phyloP scores from a whole-genome alignment of 2,113 vertebrate genomes.

The Polyodon spathula region DNA sequence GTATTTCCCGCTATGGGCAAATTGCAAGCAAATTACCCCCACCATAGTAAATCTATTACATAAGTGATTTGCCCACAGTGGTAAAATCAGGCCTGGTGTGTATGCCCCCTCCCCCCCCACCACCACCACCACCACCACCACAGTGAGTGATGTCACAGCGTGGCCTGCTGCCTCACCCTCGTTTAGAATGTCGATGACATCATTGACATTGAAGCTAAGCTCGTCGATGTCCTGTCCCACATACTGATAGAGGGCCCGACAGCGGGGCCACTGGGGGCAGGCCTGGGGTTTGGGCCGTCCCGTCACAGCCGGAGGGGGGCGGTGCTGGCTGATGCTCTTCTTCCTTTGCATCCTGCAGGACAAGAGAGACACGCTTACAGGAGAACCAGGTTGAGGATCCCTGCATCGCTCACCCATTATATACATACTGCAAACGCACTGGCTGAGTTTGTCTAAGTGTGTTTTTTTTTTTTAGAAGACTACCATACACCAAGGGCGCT shows the following conservation, averaged over 20 bases:
- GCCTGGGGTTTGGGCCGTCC: constrained; percentile 62
- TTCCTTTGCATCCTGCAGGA: constrained; percentile 71
- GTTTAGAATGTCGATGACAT: constrained; percentile 73
- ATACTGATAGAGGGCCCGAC: constrained; percentile 81
- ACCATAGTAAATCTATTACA: too few species aligned
- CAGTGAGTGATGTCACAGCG: background rate
- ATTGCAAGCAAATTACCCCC: too few species aligned
- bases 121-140: too few species aligned
- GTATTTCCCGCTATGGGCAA: too few species aligned
- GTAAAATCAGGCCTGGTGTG: too few species aligned
- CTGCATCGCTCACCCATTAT: too few species aligned
- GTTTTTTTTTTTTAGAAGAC: too few species aligned
- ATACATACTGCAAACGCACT: too few species aligned
- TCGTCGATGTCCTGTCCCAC: constrained; percentile 84
- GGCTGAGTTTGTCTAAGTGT: too few species aligned
- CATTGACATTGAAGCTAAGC: constrained; percentile 79
- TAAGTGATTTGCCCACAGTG: too few species aligned
- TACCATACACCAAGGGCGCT: too few species aligned
- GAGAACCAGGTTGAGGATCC: background rate
- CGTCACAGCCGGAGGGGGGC: constrained; percentile 62
- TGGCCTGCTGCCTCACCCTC: constrained; percentile 80
- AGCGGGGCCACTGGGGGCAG: constrained; percentile 53
- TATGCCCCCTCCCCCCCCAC: background rate
- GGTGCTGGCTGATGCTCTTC: constrained; percentile 61
- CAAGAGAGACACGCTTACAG: background rate